These are phyloP conservation scores for Anneissia japonica DNA, from an alignment of 35 echinoderm and acorn worm species.

Conservation along the genomic window DNA sequence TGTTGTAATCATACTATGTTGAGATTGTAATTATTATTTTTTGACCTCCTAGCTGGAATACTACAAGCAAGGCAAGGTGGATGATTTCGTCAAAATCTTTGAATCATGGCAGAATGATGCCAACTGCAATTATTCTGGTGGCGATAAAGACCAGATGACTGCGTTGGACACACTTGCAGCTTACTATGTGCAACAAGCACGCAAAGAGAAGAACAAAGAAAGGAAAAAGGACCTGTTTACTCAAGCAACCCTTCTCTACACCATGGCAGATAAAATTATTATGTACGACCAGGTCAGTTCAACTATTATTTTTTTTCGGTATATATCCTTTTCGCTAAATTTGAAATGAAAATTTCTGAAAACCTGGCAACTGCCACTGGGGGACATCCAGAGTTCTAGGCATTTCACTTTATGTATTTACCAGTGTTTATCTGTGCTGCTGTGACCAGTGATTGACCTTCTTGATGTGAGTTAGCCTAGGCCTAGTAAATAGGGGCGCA, in stretches of 20 bases:
- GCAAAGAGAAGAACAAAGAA: conserved; percentile 96
- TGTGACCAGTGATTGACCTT: no score
- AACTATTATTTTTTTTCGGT: no score
- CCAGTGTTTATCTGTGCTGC: no score
- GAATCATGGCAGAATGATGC: conserved; percentile 95
- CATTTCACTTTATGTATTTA: no score
- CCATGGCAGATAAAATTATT: conserved; percentile 97
- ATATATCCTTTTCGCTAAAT: no score
- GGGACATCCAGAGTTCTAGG: no score
- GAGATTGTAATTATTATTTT: no score
- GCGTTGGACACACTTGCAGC: conserved; percentile 89
- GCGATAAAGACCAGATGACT: conserved; percentile 99
- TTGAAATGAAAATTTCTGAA: no score
- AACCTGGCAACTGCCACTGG: no score
- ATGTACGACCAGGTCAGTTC: conserved; percentile 94
- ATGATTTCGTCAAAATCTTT: conserved; percentile 99
- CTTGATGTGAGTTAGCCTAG: no score
- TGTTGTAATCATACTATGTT: no score
- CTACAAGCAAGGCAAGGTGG: conserved; percentile 81
- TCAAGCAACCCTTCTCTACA: conserved; percentile 85
- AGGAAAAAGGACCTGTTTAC: conserved; percentile 95
- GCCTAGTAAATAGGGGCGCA: no score
- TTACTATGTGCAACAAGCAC: conserved; percentile 92
- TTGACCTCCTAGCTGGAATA: conserved; percentile 80
- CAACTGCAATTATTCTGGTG: conserved; percentile 75